Percentiles rank a stretch among this genome's conserved stretches.
phyloP scores from a whole-genome alignment of 2,888 invertebrate genomes.

The Acanthosepion pharaonis region DNA sequence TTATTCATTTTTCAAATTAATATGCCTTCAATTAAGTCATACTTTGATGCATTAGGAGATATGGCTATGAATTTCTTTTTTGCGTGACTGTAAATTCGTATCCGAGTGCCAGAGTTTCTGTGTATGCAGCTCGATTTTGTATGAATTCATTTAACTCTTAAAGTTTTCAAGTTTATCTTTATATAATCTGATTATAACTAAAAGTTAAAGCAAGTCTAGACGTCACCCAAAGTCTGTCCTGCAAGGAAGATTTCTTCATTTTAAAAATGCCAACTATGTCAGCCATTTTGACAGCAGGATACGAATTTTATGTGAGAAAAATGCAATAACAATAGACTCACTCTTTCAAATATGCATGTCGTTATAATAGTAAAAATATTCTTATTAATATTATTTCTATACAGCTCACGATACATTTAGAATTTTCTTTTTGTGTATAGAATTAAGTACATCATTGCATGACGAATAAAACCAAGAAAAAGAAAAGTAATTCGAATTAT shows the following conservation, averaged over 20 bases:
- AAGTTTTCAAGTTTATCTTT: neutral
- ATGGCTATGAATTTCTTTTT: neutral
- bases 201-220: neutral
- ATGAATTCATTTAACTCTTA: neutral
- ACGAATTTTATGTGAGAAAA: neutral
- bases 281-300: neutral
- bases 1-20: neutral
- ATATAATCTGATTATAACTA: neutral
- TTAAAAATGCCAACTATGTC: neutral
- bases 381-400: neutral
- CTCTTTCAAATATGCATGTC: neutral
- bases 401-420: neutral
- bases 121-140: neutral
- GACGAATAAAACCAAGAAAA: neutral
- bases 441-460: neutral
- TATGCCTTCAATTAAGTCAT: neutral
- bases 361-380: neutral
- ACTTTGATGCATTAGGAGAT: neutral
- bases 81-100: neutral
- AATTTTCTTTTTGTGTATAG: neutral
- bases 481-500: neutral
- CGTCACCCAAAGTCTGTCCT: neutral
- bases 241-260: neutral
- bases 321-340: neutral
- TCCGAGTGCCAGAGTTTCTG: neutral